Percentiles rank a stretch among this genome's conserved stretches.
Evolutionary conservation across 1,140 invertebrate species (phyloP).

Genomic region (Anastrepha ludens): DNA sequence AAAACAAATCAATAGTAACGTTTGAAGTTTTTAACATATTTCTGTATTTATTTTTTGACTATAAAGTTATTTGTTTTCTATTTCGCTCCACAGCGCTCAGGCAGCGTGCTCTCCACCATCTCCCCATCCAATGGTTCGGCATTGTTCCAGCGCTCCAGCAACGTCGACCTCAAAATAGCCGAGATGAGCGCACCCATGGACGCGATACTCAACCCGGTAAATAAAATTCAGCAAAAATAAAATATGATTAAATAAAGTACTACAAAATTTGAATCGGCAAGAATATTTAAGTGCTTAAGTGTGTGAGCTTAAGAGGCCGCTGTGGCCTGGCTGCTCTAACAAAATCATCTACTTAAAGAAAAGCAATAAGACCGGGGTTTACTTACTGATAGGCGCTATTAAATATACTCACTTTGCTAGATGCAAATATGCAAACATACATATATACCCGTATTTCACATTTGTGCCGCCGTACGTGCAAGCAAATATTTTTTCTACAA

Average conservation of each 20-base stretch:
- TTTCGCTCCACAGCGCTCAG: constrained; percentile 61
- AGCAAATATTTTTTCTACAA: background rate
- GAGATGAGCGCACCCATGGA: constrained; percentile 67
- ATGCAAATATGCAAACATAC: background rate
- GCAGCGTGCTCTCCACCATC: constrained; percentile 59
- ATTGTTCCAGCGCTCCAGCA: constrained; percentile 53
- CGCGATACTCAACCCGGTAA: constrained; percentile 70
- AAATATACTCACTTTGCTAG: background rate
- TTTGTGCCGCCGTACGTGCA: background rate
- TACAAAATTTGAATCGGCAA: too few relatives aligned
- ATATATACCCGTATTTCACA: background rate
- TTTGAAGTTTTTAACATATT: background rate
- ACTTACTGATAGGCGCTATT: constrained; percentile 2
- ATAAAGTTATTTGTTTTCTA: background rate
- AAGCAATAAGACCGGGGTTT: background rate
- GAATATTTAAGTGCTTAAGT: background rate
- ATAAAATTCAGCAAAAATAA: constrained; percentile 48
- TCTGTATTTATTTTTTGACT: background rate
- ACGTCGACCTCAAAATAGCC: constrained; percentile 60
- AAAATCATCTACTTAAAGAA: background rate
- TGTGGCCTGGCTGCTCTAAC: background rate
- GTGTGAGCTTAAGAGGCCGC: too few relatives aligned
- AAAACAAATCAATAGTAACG: background rate
- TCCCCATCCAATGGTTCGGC: constrained; percentile 67
- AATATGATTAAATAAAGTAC: background rate